Conservation (phyloP, 2,797 vertebrate genomes). For the Avahi laniger region DNA sequence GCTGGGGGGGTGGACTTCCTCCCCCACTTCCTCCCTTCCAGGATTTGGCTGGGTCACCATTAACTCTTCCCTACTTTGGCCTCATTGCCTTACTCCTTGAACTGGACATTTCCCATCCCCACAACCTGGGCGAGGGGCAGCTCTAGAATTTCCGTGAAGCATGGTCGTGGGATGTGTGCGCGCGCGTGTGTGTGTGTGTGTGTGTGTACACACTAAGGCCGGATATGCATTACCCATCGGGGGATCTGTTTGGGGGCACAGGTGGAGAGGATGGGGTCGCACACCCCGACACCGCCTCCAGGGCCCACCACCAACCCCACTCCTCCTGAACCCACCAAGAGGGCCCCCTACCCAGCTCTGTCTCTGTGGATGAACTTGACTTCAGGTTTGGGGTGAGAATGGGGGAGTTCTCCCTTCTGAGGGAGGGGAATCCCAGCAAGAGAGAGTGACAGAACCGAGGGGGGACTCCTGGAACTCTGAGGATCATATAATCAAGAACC, state of each 20-base stretch:
- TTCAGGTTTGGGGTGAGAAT: background rate
- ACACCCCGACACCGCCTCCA: background rate
- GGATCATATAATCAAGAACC: background rate
- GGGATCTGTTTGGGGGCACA: background rate
- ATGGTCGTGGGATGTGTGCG: background rate
- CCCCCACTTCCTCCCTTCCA: constrained; percentile 65
- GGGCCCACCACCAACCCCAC: background rate
- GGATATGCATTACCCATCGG: background rate
- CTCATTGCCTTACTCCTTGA: background rate
- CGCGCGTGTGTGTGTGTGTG: background rate
- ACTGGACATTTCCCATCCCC: background rate
- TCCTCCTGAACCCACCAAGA: background rate
- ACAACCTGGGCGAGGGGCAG: background rate
- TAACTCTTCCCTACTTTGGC: constrained; percentile 65
- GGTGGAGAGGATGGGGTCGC: background rate
- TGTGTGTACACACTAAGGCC: background rate
- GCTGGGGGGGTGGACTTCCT: constrained; percentile 62
- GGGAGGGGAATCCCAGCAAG: background rate
- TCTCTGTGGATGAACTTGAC: background rate
- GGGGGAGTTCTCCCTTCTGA: background rate
- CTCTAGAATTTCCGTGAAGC: background rate
- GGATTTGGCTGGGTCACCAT: constrained; percentile 56
- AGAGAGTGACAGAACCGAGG: background rate
- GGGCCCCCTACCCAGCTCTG: too few relatives aligned
- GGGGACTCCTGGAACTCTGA: background rate